Evolutionary conservation across 2,113 vertebrate genomes (phyloP).

Genomic region (Platysteira castanea): DNA sequence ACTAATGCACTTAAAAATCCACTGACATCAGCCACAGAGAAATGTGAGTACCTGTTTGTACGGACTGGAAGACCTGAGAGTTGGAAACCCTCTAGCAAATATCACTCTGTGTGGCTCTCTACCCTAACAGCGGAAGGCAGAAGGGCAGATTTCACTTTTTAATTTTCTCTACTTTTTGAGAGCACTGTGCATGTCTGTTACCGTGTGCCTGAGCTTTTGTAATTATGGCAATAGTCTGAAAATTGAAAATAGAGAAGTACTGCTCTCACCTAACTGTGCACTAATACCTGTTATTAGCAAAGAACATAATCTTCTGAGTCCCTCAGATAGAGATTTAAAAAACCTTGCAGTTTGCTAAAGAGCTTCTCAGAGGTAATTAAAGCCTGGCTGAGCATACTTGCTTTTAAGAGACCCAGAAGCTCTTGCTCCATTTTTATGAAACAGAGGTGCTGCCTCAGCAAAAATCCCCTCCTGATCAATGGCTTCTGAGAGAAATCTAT

Average conservation of each 20-base stretch:
- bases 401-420: neutral
- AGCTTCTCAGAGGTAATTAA: conserved; percentile 26
- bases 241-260: neutral
- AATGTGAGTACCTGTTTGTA: neutral
- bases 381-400: neutral
- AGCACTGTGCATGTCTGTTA: neutral
- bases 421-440: neutral
- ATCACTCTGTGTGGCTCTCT: neutral
- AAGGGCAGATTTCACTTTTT: neutral
- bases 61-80: neutral
- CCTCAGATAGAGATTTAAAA: neutral
- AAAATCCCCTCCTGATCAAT: neutral
- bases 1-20: neutral
- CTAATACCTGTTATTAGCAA: neutral
- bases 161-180: neutral
- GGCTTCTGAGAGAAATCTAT: neutral
- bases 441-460: neutral
- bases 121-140: neutral
- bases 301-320: neutral
- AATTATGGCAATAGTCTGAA: neutral
- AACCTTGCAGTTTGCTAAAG: neutral
- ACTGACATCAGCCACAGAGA: neutral
- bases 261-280: neutral
- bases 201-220: neutral
- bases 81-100: neutral